Evolutionary conservation across 92 coral and sea anemone species (phyloP).

Genomic region (Porites rus): DNA sequence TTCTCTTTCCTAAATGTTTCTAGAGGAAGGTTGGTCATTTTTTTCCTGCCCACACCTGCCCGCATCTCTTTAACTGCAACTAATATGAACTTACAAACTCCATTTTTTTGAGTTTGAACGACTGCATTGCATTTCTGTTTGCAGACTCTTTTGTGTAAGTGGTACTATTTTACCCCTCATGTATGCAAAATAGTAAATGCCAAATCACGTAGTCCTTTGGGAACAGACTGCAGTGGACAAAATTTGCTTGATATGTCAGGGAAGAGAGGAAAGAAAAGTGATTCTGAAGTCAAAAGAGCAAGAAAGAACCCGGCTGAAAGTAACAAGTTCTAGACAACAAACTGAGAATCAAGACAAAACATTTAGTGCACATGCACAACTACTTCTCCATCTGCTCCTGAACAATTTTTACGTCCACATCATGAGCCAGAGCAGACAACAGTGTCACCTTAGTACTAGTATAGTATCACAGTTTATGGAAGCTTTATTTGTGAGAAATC

Average conservation of each 20-base stretch:
- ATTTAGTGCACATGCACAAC: no score
- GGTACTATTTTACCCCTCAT: not conserved
- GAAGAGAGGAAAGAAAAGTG: conserved; percentile 9
- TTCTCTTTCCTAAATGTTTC: not conserved
- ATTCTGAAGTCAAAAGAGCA: not conserved
- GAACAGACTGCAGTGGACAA: not conserved
- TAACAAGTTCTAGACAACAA: no score
- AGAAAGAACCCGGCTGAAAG: not conserved
- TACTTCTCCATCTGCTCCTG: no score
- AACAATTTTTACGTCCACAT: no score
- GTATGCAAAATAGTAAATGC: not conserved
- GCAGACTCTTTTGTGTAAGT: not conserved
- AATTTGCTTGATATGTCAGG: conserved; percentile 1
- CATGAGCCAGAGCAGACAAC: no score
- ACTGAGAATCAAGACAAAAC: no score
- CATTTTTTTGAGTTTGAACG: not conserved
- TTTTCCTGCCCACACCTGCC: not conserved
- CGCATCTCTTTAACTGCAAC: not conserved
- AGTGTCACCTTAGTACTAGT: no score
- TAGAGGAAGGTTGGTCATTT: not conserved
- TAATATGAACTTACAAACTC: not conserved
- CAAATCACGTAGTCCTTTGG: not conserved
- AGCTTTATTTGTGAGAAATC: conserved; percentile 11
- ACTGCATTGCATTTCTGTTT: not conserved
- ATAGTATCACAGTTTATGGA: not conserved